Base-by-base conservation (phyloP, 2,888 invertebrate genomes). In the Aporophyla nigra region DNA sequence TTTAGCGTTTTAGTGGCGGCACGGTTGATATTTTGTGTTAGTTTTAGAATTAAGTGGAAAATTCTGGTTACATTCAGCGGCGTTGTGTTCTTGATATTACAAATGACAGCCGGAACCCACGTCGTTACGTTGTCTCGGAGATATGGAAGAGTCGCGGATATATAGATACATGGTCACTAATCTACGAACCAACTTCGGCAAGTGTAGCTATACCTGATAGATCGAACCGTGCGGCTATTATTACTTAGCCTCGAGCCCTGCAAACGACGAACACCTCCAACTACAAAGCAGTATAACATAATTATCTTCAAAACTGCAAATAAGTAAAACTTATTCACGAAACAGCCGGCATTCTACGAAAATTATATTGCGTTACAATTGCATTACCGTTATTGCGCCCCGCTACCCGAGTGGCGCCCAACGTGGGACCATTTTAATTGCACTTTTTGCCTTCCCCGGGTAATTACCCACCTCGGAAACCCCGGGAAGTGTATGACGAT, bases 391-490 rank as follows among this genome's bases (percentile, higher is more conserved):
- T 69, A 68, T 69, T 27, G 5, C 72, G 62, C 43, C 66, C 56
- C 78, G 68, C 79, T 65, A 71, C 74, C 80, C 70, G 69, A 86
- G 81, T 88, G 86, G 87, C 86, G 85, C 87, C 82, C 86, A 74
- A 82, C 85, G 62, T 75, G 88, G 90, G 87, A 84, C 86, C 72
- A 74, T 84, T 86, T 89, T 89, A 89, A 89, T 89, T 90, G 89
- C 86, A 86, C 75, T 90, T 89, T 90, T 90, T 90, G 85, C 81
- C 80, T 78, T 78, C 69, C 71, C 78, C 63, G 78, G 66, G 76
- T 79, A 86, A 86, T 86, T 84, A 85, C 80, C 86, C 77, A 75
- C 82, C 76, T 80, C 54, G 74, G 83, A 78, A 74, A 80, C 40
- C 69, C 76, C 61, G 75, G 73, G 21, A 67, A 85, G 76, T 83